Evolutionary conservation across 2,888 invertebrate species (phyloP).

Genomic region (Drosophila sordidula): DNA sequence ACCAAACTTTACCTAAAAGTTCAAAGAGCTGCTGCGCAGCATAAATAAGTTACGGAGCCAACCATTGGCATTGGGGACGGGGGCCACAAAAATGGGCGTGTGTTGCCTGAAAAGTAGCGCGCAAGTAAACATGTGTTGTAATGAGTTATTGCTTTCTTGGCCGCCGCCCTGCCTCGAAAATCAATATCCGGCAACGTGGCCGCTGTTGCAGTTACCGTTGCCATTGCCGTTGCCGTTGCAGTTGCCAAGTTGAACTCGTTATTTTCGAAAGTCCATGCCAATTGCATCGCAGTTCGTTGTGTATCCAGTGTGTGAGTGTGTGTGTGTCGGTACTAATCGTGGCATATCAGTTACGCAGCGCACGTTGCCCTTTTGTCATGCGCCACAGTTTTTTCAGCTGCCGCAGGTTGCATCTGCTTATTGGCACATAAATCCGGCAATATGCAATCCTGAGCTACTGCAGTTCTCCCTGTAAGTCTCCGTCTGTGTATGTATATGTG

Average conservation of each 20-base stretch:
- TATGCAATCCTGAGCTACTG: constrained; percentile 61
- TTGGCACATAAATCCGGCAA: constrained; percentile 77
- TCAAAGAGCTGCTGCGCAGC: constrained; percentile 72
- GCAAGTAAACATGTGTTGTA: constrained; percentile 75
- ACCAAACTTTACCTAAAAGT: constrained; percentile 69
- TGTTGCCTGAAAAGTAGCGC: constrained; percentile 57
- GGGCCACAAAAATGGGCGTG: constrained; percentile 11
- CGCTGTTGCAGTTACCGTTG: constrained; percentile 20
- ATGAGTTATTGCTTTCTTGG: constrained; percentile 75
- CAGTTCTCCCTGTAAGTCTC: constrained; percentile 33
- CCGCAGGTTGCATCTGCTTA: constrained; percentile 74
- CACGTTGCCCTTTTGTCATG: constrained; percentile 63
- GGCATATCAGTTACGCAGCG: constrained; percentile 74
- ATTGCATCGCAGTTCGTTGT: constrained; percentile 54
- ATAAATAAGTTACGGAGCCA: constrained; percentile 64
- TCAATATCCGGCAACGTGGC: constrained; percentile 58
- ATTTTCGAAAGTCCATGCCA: constrained; percentile 62
- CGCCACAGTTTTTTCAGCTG: constrained; percentile 45
- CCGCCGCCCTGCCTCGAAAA: constrained; percentile 35
- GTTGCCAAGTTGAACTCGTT: constrained; percentile 57
- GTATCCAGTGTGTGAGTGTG: constrained; percentile 3
- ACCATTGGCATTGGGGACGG: constrained; percentile 15
- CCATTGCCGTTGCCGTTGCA: constrained; percentile 2
- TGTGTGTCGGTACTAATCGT: constrained; percentile 60
- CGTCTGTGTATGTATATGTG: constrained; percentile 16